A percentile compares a stretch with the other conserved stretches of the same genome.
Evolutionary conservation across 30 jellyfish, hydroid and myxozoan genomes (phyloP).

Genomic region (Mastigias papua): DNA sequence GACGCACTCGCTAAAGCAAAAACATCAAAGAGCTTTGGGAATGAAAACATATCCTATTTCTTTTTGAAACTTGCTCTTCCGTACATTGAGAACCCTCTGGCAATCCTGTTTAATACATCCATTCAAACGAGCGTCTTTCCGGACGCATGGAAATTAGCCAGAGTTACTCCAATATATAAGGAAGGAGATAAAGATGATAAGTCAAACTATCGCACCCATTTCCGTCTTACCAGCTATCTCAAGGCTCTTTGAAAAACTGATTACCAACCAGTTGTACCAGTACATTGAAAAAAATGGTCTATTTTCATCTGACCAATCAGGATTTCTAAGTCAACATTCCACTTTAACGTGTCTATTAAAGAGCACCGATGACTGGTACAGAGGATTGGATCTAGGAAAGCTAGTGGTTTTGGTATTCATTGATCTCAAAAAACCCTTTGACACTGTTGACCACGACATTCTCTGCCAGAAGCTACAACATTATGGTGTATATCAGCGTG

Average conservation of each 20-base stretch:
- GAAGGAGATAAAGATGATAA: slow-evolving; percentile 15
- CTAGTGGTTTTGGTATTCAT: not conserved
- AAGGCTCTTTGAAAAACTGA: slow-evolving; percentile 36
- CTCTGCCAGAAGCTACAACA: slow-evolving; percentile 1
- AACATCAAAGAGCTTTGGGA: slow-evolving; percentile 41
- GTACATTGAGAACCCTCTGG: slow-evolving; percentile 30
- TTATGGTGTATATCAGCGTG: slow-evolving; percentile 31
- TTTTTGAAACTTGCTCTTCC: slow-evolving; percentile 10
- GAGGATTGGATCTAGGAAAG: not conserved
- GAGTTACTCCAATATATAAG: slow-evolving; percentile 35
- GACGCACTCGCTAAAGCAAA: slow-evolving; percentile 32
- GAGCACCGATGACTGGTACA: slow-evolving; percentile 5
- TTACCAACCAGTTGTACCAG: slow-evolving; percentile 48
- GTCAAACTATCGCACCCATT: slow-evolving; percentile 43
- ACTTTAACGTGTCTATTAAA: not conserved
- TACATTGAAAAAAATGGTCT: slow-evolving; percentile 28
- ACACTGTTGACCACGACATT: slow-evolving; percentile 15
- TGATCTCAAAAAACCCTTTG: slow-evolving; percentile 1
- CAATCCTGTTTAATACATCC: slow-evolving; percentile 46
- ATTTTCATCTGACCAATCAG: slow-evolving; percentile 31
- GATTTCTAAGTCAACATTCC: slow-evolving; percentile 9
- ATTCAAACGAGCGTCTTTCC: slow-evolving; percentile 47
- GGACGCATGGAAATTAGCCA: slow-evolving; percentile 55
- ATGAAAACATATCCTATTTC: not conserved
- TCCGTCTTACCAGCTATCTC: slow-evolving; percentile 39